A percentile compares a stretch with the other conserved stretches of the same genome.
Conservation (phyloP, 92 coral and sea anemone species). For the Porites divaricata region DNA sequence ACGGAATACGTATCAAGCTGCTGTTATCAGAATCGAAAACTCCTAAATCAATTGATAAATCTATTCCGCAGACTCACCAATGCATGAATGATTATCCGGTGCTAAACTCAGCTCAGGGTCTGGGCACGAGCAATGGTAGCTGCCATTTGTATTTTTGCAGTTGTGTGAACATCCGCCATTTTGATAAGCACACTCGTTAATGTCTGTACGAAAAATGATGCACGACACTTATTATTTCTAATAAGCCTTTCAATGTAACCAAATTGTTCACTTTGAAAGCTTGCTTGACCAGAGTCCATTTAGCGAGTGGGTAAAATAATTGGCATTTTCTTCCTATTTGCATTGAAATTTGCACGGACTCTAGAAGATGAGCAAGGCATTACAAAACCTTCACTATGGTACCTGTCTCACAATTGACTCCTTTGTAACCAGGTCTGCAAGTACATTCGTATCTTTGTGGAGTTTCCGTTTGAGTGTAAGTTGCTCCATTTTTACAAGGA, state of each 20-base stretch:
- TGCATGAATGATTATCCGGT: slow-evolving; percentile 19
- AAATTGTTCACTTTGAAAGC: too few species aligned
- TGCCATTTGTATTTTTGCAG: slow-evolving; percentile 21
- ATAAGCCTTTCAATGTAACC: too few species aligned
- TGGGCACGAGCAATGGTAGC: slow-evolving; percentile 40
- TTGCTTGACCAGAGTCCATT: background rate
- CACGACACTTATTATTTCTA: background rate
- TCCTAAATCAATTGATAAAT: too few species aligned
- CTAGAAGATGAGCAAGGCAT: background rate
- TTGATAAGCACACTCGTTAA: slow-evolving; percentile 22
- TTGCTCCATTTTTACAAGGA: slow-evolving; percentile 9
- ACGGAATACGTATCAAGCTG: too few species aligned
- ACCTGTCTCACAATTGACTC: slow-evolving; percentile 17
- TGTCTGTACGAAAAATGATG: background rate
- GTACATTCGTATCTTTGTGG: background rate
- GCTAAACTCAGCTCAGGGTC: slow-evolving; percentile 44
- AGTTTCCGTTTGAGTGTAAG: background rate
- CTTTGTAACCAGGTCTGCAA: slow-evolving; percentile 11
- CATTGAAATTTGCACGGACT: background rate
- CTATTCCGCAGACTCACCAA: slow-evolving; percentile 1
- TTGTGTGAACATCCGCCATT: slow-evolving; percentile 46
- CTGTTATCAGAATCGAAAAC: too few species aligned
- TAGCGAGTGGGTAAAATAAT: too few species aligned
- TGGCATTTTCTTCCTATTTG: too few species aligned
- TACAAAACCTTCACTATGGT: background rate